phyloP scores from a whole-genome alignment of 1,140 invertebrate genomes.

The Conopomorpha cramerella region DNA sequence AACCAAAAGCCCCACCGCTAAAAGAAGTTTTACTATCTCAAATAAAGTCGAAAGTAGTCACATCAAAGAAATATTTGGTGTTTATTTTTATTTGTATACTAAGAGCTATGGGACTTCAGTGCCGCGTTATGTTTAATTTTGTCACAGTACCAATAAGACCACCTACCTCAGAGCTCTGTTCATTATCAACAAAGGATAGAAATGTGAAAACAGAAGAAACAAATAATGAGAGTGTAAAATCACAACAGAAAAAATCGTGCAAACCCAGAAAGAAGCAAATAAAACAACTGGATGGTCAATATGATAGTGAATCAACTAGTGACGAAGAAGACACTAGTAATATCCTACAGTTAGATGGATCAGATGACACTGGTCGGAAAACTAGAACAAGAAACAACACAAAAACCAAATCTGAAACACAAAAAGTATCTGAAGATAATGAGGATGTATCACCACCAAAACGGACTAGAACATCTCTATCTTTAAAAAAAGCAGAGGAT shows the following conservation, averaged over 20 bases:
- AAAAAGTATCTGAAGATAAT: constrained; percentile 12
- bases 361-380: constrained; percentile 19
- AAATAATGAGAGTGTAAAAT: constrained; percentile 7
- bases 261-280: constrained; percentile 11
- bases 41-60: constrained; percentile 66
- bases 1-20: constrained; percentile 44
- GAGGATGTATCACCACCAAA: constrained; percentile 35
- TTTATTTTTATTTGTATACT: constrained; percentile 77
- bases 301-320: constrained; percentile 30
- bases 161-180: constrained; percentile 61
- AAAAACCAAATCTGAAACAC: constrained; percentile 10
- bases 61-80: constrained; percentile 70
- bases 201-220: constrained; percentile 17
- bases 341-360: constrained; percentile 37
- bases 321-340: constrained; percentile 8
- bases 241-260: constrained; percentile 13
- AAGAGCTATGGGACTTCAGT: constrained; percentile 78
- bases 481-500: background rate
- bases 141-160: constrained; percentile 67
- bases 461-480: constrained; percentile 2
- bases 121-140: constrained; percentile 76
- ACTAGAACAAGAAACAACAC: constrained; percentile 13
- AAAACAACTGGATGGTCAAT: constrained; percentile 62
- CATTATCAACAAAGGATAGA: constrained; percentile 56
- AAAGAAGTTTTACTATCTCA: constrained; percentile 61